Evolutionary conservation across 2,888 invertebrate species (phyloP).

Genomic region (Thereva unica): DNA sequence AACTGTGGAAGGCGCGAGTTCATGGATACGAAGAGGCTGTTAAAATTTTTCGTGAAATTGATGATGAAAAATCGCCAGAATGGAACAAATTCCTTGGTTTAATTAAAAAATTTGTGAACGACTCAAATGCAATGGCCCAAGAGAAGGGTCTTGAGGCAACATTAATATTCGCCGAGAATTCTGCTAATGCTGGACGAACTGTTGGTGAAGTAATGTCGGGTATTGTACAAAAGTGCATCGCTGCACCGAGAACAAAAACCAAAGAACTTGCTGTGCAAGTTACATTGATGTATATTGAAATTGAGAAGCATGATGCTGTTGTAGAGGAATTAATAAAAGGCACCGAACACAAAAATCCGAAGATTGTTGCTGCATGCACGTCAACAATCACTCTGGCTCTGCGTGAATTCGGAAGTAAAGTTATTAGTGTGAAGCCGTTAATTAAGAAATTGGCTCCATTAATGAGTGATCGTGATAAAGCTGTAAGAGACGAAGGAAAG

Average conservation of each 20-base stretch:
- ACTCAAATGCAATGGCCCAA: conserved; percentile 93
- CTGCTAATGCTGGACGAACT: conserved; percentile 83
- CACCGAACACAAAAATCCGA: conserved; percentile 94
- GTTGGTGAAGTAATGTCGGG: conserved; percentile 87
- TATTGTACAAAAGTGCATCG: conserved; percentile 89
- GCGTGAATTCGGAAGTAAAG: conserved; percentile 90
- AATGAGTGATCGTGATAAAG: conserved; percentile 89
- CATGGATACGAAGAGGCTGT: conserved; percentile 93
- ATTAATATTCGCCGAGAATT: conserved; percentile 88
- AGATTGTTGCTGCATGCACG: conserved; percentile 86
- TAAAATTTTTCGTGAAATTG: conserved; percentile 83
- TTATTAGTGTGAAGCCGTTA: conserved; percentile 83
- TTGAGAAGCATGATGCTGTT: conserved; percentile 90
- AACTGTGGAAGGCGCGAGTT: conserved; percentile 93
- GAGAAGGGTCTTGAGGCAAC: conserved; percentile 95
- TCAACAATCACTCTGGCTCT: conserved; percentile 75
- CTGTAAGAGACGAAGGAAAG: conserved; percentile 90
- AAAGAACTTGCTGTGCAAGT: conserved; percentile 89
- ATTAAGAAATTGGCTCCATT: conserved; percentile 84
- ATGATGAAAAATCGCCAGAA: conserved; percentile 92
- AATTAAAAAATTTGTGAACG: conserved; percentile 91
- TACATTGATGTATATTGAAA: conserved; percentile 91
- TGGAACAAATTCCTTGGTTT: conserved; percentile 89
- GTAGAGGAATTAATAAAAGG: conserved; percentile 92
- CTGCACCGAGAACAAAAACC: conserved; percentile 87